A percentile compares a stretch with the other conserved stretches of the same genome.
phyloP scores from a whole-genome alignment of 2,113 vertebrate species.

The Catharus fuscescens region DNA sequence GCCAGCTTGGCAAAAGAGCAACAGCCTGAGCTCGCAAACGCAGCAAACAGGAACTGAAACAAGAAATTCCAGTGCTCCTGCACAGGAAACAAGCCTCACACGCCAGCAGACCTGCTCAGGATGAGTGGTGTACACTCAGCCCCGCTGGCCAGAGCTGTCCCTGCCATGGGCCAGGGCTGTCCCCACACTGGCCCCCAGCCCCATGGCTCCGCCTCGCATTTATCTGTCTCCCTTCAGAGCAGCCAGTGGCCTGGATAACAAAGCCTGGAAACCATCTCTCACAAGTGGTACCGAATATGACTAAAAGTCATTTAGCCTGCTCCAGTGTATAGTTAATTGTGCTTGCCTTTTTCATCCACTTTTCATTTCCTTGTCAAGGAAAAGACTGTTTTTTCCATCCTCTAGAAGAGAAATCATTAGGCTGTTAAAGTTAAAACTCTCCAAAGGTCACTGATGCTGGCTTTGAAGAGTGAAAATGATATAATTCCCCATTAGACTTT shows the following conservation, averaged over 20 bases:
- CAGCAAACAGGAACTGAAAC: slow-evolving; percentile 59
- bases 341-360: background rate
- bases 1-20: slow-evolving; percentile 75
- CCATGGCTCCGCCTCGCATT: background rate
- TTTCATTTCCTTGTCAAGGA: background rate
- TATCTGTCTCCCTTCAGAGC: background rate
- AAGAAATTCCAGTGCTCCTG: slow-evolving; percentile 52
- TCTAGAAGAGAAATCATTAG: slow-evolving; percentile 15
- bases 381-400: background rate
- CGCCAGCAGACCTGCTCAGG: background rate
- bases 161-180: rapidly evolving
- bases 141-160: background rate
- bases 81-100: slow-evolving; percentile 45
- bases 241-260: background rate
- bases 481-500: slow-evolving; percentile 59
- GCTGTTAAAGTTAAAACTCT: slow-evolving; percentile 39
- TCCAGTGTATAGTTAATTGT: rapidly evolving
- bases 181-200: background rate
- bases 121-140: rapidly evolving
- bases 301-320: background rate
- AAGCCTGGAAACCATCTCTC: background rate
- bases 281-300: background rate
- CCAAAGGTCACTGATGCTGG: slow-evolving; percentile 47
- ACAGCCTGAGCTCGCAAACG: slow-evolving; percentile 18
- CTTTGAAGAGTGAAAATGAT: slow-evolving; percentile 49